A percentile compares a stretch with the other conserved stretches of the same genome.
These are phyloP conservation scores for Chaetophractus vellerosus DNA, from an alignment of 2,797 vertebrate genomes.

Conservation along the genomic window DNA sequence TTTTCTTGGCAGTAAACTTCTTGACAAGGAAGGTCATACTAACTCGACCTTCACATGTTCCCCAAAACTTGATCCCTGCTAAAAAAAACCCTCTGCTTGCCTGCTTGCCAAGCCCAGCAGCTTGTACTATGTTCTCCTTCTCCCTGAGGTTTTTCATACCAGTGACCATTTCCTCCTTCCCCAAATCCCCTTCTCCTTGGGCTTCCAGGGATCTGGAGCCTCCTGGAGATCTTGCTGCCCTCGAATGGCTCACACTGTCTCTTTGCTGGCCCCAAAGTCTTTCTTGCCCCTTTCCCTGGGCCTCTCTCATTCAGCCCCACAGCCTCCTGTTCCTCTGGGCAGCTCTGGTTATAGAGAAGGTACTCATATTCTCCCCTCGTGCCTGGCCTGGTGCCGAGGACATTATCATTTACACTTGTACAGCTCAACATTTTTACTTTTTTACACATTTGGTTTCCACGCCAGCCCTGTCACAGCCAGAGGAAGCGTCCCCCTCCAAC, in stretches of 20 bases:
- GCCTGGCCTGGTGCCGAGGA: neutral
- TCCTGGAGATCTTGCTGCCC: neutral
- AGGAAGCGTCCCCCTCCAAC: no score
- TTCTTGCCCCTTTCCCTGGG: neutral
- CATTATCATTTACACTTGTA: rapidly evolving
- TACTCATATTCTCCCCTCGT: rapidly evolving
- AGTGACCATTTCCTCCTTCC: neutral
- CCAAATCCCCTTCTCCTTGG: neutral
- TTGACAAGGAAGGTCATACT: neutral
- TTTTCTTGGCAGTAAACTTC: neutral
- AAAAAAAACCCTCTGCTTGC: no score
- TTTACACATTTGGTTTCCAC: neutral
- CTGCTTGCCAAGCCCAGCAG: neutral
- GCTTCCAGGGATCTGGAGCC: neutral
- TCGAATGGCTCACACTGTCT: neutral
- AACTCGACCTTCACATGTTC: neutral
- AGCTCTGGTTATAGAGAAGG: neutral
- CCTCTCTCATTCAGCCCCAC: neutral
- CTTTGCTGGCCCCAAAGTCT: neutral
- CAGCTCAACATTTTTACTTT: neutral
- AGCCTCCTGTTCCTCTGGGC: neutral
- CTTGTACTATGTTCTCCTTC: no score
- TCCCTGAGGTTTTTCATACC: neutral
- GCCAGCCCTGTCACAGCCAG: neutral
- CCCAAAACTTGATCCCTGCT: neutral